Base-by-base conservation (phyloP, 2,113 vertebrate genomes). In the Trematomus loennbergii region DNA sequence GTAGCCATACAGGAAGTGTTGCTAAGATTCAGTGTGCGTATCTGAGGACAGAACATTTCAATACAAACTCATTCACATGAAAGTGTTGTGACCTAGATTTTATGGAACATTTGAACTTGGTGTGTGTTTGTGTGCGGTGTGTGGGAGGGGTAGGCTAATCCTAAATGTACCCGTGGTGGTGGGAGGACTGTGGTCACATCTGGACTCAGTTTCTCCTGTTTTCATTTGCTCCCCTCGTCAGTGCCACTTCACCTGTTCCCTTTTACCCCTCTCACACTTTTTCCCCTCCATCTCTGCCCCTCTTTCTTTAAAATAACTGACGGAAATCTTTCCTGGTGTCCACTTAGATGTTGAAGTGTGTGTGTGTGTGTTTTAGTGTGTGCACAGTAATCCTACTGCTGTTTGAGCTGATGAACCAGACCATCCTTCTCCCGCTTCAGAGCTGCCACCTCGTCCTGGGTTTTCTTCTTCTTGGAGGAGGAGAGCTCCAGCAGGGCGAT, bases 381-480 rank as follows among this genome's bases (percentile, higher is more conserved):
- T 33, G 18, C 7, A 12, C 45, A 40, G 36, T 46, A 10, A 57
- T 64, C 78, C 11, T 82, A 99, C 97, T 99, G 98, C 86, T 99
- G 98, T 80, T 99, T 99, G 68, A 99, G 97, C 90, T 99, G 97
- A 52, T 99, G 97, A 29, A 99, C 97, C 69, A 99, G 93, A 43
- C 97, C 93, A 49, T 99, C 98, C 4, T 99, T 99, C 89, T 99
- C 98, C 62, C 98, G 92, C 89, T 99, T 99, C 58, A 99, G 94
- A 0, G 96, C 94, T 43, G 97, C 95, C 82, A 99, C 97, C 90
- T 99, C 98, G 46, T 99, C 98, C 87, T 99, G 98, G 50, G 97
- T 99, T 93, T 99, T 99, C 94, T 99, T 99, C 95, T 99, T 99
- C 86, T 95, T 96, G 58, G 98, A 99, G 3, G 98, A 97, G 0